These are phyloP conservation scores for Dryadula phaetusa DNA, from an alignment of 2,888 invertebrate genomes.

Conservation along the genomic window DNA sequence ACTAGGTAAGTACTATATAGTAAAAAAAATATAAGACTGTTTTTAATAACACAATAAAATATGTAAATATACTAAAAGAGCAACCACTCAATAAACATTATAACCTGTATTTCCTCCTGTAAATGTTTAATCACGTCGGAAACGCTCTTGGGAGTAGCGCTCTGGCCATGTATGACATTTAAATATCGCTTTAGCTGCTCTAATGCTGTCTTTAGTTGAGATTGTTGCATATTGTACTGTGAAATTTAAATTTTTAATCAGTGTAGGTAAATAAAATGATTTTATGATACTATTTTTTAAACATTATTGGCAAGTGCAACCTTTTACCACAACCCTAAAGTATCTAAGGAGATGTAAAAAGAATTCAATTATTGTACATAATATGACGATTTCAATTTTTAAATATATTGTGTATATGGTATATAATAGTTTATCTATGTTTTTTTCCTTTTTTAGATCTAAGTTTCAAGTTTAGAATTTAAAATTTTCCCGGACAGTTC, in stretches of 20 bases:
- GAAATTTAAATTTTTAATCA: slow-evolving; percentile 43
- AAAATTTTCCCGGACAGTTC: too few species aligned
- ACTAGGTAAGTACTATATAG: too few species aligned
- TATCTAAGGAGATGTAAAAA: background rate
- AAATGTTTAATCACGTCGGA: slow-evolving; percentile 88
- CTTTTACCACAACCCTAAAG: background rate
- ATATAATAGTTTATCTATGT: background rate
- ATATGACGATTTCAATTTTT: background rate
- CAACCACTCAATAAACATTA: background rate
- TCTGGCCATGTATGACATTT: slow-evolving; percentile 80
- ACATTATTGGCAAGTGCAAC: background rate
- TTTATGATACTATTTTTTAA: too few species aligned
- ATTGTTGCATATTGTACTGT: slow-evolving; percentile 76
- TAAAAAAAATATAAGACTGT: background rate
- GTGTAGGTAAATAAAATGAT: background rate
- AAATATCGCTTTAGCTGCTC: slow-evolving; percentile 88
- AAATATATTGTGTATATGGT: background rate
- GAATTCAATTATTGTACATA: too few species aligned
- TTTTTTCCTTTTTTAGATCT: too few species aligned
- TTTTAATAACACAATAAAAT: background rate
- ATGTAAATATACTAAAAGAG: slow-evolving; percentile 31
- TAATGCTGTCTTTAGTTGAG: slow-evolving; percentile 72
- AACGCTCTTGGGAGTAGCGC: slow-evolving; percentile 79
- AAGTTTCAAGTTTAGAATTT: too few species aligned
- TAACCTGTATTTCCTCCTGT: slow-evolving; percentile 89